Conservation (phyloP, 2,113 vertebrate species). For the Cynocephalus volans region DNA sequence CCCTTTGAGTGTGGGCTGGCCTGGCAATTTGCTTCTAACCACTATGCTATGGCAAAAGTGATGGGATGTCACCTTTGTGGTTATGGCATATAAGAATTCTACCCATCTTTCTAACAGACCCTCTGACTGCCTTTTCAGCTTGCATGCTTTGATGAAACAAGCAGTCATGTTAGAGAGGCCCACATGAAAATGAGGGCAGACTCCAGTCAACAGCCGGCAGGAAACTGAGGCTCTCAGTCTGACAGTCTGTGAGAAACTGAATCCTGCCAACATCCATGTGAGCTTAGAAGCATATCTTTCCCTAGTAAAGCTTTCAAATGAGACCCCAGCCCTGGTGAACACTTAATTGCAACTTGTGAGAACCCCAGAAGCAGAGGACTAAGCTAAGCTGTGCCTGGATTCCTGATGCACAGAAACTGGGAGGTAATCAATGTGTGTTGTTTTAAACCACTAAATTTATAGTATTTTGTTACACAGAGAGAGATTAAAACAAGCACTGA, state of each 20-base stretch:
- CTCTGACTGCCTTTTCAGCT: not conserved
- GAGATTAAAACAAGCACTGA: not conserved
- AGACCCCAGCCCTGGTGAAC: not conserved
- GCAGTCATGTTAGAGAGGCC: not conserved
- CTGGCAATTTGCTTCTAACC: not conserved
- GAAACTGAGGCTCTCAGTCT: not conserved
- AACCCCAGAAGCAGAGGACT: not conserved
- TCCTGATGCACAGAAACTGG: not conserved
- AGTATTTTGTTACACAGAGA: not conserved
- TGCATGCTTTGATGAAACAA: not conserved
- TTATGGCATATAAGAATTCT: not conserved
- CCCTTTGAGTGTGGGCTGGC: not conserved
- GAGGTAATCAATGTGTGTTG: not conserved
- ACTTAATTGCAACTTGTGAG: not conserved
- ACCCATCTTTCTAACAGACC: not conserved
- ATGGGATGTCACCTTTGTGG: not conserved
- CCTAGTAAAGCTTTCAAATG: not conserved
- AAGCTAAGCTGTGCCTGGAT: not conserved
- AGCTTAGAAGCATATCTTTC: not conserved
- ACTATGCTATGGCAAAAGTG: not conserved
- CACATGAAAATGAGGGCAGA: not conserved
- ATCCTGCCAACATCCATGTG: not conserved
- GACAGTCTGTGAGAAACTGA: not conserved
- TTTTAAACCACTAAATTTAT: not conserved
- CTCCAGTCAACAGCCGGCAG: not conserved